phyloP scores from a whole-genome alignment of 2,888 invertebrate species.

The Drosophila fungiperda region DNA sequence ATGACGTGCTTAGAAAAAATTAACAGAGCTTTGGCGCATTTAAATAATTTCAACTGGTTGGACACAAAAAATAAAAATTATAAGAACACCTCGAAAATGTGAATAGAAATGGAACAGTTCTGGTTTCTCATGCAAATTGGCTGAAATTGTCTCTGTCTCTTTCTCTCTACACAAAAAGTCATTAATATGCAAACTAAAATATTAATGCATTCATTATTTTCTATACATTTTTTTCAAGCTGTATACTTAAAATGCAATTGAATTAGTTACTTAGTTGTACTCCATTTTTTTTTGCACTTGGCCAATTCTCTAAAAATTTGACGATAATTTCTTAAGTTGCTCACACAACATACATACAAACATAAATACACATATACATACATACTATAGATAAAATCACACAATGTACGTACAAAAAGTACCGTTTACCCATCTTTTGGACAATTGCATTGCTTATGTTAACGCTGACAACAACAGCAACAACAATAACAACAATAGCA shows the following conservation, averaged over 20 bases:
- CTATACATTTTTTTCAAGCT: background rate
- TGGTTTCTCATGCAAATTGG: background rate
- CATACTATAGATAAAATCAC: background rate
- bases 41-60: background rate
- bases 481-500: slow-evolving; percentile 1
- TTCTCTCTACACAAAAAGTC: background rate
- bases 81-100: background rate
- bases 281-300: background rate
- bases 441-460: slow-evolving; percentile 16
- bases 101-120: background rate
- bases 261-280: background rate
- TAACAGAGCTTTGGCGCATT: background rate
- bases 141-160: background rate
- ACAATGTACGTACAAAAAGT: slow-evolving; percentile 21
- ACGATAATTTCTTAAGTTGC: background rate
- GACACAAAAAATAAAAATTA: background rate
- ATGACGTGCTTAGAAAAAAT: background rate
- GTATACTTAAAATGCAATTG: background rate
- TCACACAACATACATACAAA: background rate
- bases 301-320: background rate
- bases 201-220: background rate
- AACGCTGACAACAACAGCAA: slow-evolving; percentile 11
- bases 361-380: background rate
- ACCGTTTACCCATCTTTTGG: slow-evolving; percentile 23
- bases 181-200: background rate